Evolutionary conservation across 2,888 invertebrate species (phyloP).

Genomic region (Lissonota sp.): DNA sequence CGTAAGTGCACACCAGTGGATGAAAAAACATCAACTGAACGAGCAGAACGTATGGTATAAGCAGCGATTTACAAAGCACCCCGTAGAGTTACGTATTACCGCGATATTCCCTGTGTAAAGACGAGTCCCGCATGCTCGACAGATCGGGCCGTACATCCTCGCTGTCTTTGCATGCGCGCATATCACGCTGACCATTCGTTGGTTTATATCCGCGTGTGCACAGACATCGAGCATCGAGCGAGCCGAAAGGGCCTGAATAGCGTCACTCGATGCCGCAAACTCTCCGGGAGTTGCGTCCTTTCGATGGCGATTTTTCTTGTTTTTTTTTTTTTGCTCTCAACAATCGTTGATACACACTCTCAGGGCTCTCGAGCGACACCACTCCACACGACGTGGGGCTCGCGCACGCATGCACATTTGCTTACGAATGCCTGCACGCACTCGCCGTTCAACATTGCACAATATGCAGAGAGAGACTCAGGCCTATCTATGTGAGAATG

Average conservation of each 20-base stretch:
- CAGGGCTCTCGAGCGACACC: not conserved
- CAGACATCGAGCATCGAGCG: not conserved
- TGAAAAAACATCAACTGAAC: slow-evolving; percentile 1
- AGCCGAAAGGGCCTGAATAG: too few species aligned
- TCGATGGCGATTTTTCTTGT: too few species aligned
- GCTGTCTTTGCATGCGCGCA: slow-evolving; percentile 28
- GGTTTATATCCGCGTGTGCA: not conserved
- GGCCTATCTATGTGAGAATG: slow-evolving; percentile 8
- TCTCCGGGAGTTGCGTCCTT: too few species aligned
- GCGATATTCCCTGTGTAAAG: slow-evolving; percentile 43
- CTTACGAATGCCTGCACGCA: slow-evolving; percentile 53
- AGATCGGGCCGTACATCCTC: slow-evolving; percentile 49
- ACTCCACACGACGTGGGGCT: slow-evolving; percentile 29
- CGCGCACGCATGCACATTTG: slow-evolving; percentile 36
- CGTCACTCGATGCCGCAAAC: too few species aligned
- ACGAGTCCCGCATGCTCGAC: slow-evolving; percentile 27
- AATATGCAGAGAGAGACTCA: slow-evolving; percentile 28
- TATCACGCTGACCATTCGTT: slow-evolving; percentile 8
- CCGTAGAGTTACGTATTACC: slow-evolving; percentile 58
- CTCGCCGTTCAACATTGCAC: slow-evolving; percentile 49
- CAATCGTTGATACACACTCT: not conserved
- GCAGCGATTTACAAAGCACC: slow-evolving; percentile 46
- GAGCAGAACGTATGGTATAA: slow-evolving; percentile 35
- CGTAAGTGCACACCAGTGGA: too few species aligned
- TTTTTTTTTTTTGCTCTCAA: too few species aligned